Evolutionary conservation across 2,113 vertebrate genomes (phyloP).

Genomic region (Geothlypis trichas): DNA sequence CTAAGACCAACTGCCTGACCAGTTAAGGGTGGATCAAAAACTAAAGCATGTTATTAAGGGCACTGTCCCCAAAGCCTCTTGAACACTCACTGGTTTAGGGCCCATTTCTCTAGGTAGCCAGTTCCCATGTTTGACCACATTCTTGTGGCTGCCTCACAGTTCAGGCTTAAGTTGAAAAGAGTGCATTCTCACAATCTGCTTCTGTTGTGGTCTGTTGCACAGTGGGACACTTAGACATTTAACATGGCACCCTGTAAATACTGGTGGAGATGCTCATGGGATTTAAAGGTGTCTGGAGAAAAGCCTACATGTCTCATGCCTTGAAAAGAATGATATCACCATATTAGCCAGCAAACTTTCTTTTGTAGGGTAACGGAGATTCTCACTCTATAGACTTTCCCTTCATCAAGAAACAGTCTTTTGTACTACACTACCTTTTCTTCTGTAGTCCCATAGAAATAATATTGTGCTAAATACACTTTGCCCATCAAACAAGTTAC

Average conservation of each 20-base stretch:
- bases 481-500: not conserved
- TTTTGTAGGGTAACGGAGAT: not conserved
- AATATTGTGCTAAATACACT: not conserved
- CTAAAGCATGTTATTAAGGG: not conserved
- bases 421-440: not conserved
- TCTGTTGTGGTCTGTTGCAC: not conserved
- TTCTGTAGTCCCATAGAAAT: not conserved
- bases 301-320: not conserved
- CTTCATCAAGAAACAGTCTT: not conserved
- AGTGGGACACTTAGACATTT: not conserved
- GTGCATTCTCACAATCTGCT: fast-evolving
- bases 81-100: not conserved
- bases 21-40: not conserved
- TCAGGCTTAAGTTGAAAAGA: not conserved
- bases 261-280: not conserved
- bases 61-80: not conserved
- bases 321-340: not conserved
- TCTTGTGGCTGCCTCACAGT: not conserved
- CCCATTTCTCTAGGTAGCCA: not conserved
- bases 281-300: not conserved
- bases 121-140: not conserved
- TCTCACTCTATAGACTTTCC: not conserved
- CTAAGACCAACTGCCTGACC: not conserved
- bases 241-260: not conserved
- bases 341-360: fast-evolving